These are phyloP conservation scores for Argopecten irradians DNA, from an alignment of 1,140 invertebrate species.

Conservation along the genomic window DNA sequence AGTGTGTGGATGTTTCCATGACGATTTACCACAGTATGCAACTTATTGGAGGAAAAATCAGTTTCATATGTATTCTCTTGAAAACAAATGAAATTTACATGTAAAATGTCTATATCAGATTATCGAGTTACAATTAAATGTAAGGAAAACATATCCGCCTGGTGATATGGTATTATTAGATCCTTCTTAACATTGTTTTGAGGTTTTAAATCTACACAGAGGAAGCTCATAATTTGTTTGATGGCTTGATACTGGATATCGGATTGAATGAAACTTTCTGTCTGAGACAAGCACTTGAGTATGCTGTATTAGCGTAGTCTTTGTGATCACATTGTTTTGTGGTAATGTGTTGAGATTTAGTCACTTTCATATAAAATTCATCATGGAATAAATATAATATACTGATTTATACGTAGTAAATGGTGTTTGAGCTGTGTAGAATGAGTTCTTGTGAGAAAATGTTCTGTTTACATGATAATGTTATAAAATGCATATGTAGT, in stretches of 20 bases:
- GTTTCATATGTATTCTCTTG: no score
- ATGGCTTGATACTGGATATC: neutral
- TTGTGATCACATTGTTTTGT: neutral
- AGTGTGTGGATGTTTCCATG: neutral
- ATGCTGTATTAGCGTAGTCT: neutral
- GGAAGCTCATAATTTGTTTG: neutral
- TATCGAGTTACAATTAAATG: no score
- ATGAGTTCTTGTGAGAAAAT: neutral
- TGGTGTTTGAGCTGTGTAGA: neutral
- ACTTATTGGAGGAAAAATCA: neutral
- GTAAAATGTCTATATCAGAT: no score
- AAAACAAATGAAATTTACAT: no score
- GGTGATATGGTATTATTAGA: no score
- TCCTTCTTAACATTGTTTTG: no score
- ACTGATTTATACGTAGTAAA: neutral
- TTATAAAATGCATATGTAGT: neutral
- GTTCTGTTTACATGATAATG: neutral
- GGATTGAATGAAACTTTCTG: neutral
- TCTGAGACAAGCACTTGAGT: neutral
- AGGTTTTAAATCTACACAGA: no score
- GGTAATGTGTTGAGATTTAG: neutral
- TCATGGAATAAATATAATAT: neutral
- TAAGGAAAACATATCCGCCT: no score
- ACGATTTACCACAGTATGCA: neutral
- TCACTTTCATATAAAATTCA: neutral